Percentiles rank a stretch among this genome's conserved stretches.
Conservation (phyloP, 1,140 invertebrate genomes). For the Drosophila equinoxialis region DNA sequence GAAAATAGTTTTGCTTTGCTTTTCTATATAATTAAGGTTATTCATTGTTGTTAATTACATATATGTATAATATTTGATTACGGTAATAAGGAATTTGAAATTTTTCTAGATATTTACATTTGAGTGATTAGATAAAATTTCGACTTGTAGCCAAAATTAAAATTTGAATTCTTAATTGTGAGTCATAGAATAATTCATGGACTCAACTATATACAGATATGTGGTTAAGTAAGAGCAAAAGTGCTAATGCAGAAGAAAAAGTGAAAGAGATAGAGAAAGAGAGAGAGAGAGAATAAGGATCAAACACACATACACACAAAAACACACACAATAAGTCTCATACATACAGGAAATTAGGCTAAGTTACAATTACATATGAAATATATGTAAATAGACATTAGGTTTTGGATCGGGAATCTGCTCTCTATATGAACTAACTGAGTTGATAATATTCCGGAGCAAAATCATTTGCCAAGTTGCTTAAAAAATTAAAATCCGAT, state of each 20-base stretch:
- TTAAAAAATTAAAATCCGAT: conserved; percentile 95
- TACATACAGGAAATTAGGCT: conserved; percentile 38
- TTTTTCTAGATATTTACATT: conserved; percentile 69
- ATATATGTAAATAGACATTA: conserved; percentile 40
- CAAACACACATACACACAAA: conserved; percentile 42
- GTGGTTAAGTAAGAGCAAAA: conserved; percentile 25
- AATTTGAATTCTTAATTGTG: conserved; percentile 29
- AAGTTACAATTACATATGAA: conserved; percentile 58
- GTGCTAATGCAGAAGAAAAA: neutral
- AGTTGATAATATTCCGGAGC: conserved; percentile 92
- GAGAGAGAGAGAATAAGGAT: conserved; percentile 24
- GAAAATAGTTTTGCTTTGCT: conserved; percentile 13
- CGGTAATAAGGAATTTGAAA: conserved; percentile 39
- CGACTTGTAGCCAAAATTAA: conserved; percentile 59
- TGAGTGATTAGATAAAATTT: conserved; percentile 28
- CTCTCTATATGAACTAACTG: conserved; percentile 78
- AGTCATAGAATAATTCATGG: conserved; percentile 9
- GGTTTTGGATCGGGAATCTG: conserved; percentile 20
- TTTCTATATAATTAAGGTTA: conserved; percentile 17
- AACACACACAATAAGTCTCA: conserved; percentile 33
- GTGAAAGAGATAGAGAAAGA: neutral
- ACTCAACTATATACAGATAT: conserved; percentile 46
- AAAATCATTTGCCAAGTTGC: conserved; percentile 94
- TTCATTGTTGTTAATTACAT: conserved; percentile 22
- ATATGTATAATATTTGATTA: conserved; percentile 15